Percentiles rank a stretch among this genome's conserved stretches.
These are phyloP conservation scores for Xestia rhomboidea DNA, from an alignment of 2,888 invertebrate genomes.

Conservation along the genomic window DNA sequence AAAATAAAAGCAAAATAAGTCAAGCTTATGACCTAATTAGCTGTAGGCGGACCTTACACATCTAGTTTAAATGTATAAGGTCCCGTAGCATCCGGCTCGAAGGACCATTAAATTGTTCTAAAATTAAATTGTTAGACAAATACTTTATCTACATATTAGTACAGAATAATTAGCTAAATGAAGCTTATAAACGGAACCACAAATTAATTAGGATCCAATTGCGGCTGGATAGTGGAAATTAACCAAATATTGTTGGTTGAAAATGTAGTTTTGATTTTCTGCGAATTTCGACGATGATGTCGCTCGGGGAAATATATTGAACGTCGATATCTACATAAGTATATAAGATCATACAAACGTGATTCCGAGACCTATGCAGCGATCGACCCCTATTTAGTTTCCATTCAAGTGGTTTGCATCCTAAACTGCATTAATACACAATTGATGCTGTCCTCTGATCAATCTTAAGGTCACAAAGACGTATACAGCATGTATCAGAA, in stretches of 20 bases:
- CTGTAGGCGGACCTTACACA: background rate
- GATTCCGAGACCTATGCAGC: constrained; percentile 1
- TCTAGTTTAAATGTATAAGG: constrained; percentile 2
- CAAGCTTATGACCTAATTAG: background rate
- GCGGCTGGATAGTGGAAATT: constrained; percentile 8
- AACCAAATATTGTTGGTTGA: constrained; percentile 10
- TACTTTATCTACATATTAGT: constrained; percentile 15
- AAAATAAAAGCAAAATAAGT: background rate
- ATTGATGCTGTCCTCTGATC: constrained; percentile 8
- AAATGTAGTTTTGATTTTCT: constrained; percentile 26
- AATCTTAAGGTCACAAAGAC: constrained; percentile 2
- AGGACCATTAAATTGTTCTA: constrained; percentile 5
- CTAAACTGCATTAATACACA: constrained; percentile 1
- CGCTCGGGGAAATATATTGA: background rate
- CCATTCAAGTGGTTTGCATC: constrained; percentile 31
- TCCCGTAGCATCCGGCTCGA: too few species aligned
- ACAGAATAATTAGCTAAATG: constrained; percentile 23
- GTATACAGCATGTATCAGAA: background rate
- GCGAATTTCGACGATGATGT: background rate
- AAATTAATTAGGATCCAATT: constrained; percentile 35
- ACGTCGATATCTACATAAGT: background rate
- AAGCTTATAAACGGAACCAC: constrained; percentile 27
- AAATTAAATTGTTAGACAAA: constrained; percentile 13
- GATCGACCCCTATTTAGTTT: constrained; percentile 18
- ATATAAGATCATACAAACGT: background rate